Percentiles rank a stretch among this genome's conserved stretches.
These are phyloP conservation scores for Trissonchulus sp. DNA, from an alignment of 2,888 invertebrate genomes.

Conservation along the genomic window DNA sequence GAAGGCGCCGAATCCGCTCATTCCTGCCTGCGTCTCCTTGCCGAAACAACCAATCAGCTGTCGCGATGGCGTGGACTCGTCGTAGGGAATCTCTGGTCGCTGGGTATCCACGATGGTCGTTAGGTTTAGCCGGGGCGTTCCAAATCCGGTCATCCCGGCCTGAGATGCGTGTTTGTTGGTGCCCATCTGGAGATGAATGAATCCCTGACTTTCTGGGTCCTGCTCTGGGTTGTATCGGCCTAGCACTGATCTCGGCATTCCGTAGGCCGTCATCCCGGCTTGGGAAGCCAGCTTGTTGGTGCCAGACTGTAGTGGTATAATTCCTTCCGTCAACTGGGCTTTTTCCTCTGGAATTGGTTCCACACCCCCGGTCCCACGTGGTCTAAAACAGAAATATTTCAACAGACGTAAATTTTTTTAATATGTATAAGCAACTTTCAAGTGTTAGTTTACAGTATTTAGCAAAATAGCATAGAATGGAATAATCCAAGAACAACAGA, in stretches of 20 bases:
- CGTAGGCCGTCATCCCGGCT: constrained; percentile 59
- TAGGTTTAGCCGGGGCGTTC: constrained; percentile 50
- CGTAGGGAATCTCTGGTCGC: constrained; percentile 50
- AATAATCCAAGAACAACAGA: too few relatives aligned
- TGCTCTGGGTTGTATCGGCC: constrained; percentile 40
- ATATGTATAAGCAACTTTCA: too few relatives aligned
- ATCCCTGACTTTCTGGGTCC: constrained; percentile 49
- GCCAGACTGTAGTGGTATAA: constrained; percentile 59
- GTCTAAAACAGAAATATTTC: too few relatives aligned
- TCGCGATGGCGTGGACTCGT: constrained; percentile 46
- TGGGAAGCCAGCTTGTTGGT: constrained; percentile 59
- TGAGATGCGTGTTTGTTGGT: constrained; percentile 51
- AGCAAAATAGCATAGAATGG: too few relatives aligned
- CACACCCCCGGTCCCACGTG: constrained; percentile 18
- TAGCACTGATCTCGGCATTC: constrained; percentile 57
- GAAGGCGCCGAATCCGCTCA: constrained; percentile 52
- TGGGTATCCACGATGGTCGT: constrained; percentile 42
- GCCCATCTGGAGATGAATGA: constrained; percentile 50
- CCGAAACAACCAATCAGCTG: constrained; percentile 48
- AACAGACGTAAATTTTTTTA: too few relatives aligned
- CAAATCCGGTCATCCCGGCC: constrained; percentile 40
- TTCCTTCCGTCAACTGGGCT: constrained; percentile 36
- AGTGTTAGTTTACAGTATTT: too few relatives aligned
- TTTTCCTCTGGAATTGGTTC: constrained; percentile 25
- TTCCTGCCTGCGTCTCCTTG: constrained; percentile 44